Evolutionary conservation across 2,113 vertebrate genomes (phyloP).

Genomic region (Probosciger aterrimus): DNA sequence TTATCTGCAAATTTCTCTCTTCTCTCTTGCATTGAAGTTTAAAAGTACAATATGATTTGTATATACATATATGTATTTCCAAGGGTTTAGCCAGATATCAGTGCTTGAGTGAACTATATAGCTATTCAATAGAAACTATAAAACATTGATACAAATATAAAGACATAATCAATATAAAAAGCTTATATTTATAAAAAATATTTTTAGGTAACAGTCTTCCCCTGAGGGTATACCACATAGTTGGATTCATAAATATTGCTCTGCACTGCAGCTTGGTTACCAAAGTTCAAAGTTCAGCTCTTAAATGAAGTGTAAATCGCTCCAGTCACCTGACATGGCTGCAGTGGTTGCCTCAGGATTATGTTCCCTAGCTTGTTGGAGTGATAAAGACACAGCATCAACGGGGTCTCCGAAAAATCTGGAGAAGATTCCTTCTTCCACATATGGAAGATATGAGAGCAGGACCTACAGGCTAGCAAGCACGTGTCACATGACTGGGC

Average conservation of each 20-base stretch:
- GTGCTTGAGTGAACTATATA: constrained; percentile 94
- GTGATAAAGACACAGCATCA: constrained; percentile 79
- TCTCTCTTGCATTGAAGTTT: constrained; percentile 49
- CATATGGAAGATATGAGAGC: constrained; percentile 97
- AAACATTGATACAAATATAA: constrained; percentile 80
- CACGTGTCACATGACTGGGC: constrained; percentile 65
- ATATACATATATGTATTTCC: constrained; percentile 41
- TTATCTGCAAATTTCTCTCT: constrained; percentile 20
- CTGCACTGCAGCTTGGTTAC: constrained; percentile 74
- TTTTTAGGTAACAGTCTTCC: constrained; percentile 86
- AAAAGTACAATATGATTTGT: constrained; percentile 56
- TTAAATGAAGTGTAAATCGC: constrained; percentile 69
- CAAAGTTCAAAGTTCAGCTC: constrained; percentile 71
- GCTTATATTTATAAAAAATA: constrained; percentile 93
- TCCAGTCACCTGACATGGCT: constrained; percentile 75
- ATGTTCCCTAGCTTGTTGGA: constrained; percentile 66
- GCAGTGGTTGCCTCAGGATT: constrained; percentile 75
- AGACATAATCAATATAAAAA: constrained; percentile 89
- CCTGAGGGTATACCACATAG: constrained; percentile 91
- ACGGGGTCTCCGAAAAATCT: constrained; percentile 93
- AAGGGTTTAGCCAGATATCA: constrained; percentile 84
- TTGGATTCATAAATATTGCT: constrained; percentile 83
- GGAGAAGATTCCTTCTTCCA: constrained; percentile 99
- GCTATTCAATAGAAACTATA: constrained; percentile 84
- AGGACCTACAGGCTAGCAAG: constrained; percentile 70